Percentiles rank a stretch among this genome's conserved stretches.
Conservation (phyloP, 1,140 invertebrate species). For the Eulimnadia texana region DNA sequence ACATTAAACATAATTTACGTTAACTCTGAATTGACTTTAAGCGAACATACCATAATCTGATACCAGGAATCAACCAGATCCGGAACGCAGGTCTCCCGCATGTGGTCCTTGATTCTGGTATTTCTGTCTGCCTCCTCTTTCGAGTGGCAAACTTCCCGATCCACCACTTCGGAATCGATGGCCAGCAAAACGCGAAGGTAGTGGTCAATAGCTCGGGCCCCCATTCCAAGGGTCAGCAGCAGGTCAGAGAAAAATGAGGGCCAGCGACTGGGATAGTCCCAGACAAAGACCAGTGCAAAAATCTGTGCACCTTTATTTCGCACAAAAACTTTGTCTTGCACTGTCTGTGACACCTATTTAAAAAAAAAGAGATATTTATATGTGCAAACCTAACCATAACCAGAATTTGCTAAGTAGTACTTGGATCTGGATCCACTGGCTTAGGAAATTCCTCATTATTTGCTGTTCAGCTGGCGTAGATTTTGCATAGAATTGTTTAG, state of each 20-base stretch:
- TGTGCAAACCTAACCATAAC: neutral
- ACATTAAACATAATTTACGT: constrained; percentile 6
- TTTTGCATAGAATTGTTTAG: constrained; percentile 27
- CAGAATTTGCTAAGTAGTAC: neutral
- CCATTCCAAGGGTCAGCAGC: constrained; percentile 29
- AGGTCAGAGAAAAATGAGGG: constrained; percentile 38
- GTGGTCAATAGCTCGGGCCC: constrained; percentile 32
- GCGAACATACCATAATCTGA: constrained; percentile 36
- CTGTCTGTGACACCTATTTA: constrained; percentile 7
- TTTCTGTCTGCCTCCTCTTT: constrained; percentile 36
- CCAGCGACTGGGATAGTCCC: constrained; percentile 39
- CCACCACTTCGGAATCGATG: constrained; percentile 38
- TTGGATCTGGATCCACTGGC: constrained; percentile 22
- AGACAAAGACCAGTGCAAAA: constrained; percentile 34
- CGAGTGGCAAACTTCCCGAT: constrained; percentile 35
- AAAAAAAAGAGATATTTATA: neutral
- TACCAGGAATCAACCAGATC: constrained; percentile 41
- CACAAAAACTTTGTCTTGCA: constrained; percentile 22
- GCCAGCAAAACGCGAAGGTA: constrained; percentile 37
- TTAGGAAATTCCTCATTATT: constrained; percentile 23
- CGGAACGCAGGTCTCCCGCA: constrained; percentile 37
- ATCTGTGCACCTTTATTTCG: constrained; percentile 40
- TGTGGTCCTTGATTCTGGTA: constrained; percentile 38
- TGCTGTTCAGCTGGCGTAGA: constrained; percentile 21
- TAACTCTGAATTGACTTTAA: too few relatives aligned